These are phyloP conservation scores for Halcyon smyrnensis DNA, from an alignment of 2,797 vertebrate species.

Conservation along the genomic window DNA sequence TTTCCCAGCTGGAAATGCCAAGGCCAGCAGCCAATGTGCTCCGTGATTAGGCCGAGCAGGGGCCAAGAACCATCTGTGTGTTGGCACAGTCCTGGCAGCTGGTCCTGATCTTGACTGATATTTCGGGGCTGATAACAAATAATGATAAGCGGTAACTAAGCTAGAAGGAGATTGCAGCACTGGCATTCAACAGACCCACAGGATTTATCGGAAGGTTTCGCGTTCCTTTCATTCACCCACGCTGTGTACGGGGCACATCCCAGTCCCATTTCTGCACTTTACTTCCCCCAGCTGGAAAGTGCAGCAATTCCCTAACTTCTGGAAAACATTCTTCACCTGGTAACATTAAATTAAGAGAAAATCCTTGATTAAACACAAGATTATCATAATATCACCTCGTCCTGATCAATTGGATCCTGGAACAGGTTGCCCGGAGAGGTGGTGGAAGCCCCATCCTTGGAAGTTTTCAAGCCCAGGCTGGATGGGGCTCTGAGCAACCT, in stretches of 20 bases:
- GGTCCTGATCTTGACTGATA: background rate
- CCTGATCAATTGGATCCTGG: too few relatives aligned
- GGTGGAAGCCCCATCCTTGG: too few relatives aligned
- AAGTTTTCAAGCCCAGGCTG: too few relatives aligned
- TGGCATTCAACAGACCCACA: background rate
- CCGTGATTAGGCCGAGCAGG: background rate
- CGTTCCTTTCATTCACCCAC: accelerated
- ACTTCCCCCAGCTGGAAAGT: background rate
- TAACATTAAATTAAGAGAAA: background rate
- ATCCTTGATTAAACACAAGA: background rate
- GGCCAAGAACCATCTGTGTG: background rate
- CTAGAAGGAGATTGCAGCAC: background rate
- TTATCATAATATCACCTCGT: accelerated
- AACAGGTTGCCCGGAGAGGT: too few relatives aligned
- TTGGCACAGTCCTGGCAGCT: background rate
- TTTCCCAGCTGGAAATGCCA: background rate
- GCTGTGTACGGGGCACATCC: background rate
- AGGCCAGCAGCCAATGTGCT: background rate
- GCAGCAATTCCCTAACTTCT: background rate
- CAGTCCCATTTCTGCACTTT: background rate
- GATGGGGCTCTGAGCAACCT: too few relatives aligned
- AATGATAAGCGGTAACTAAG: background rate
- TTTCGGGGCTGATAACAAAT: background rate
- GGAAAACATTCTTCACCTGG: background rate
- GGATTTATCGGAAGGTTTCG: background rate